A percentile compares a stretch with the other conserved stretches of the same genome.
Evolutionary conservation across 2,888 invertebrate species (phyloP).

Genomic region (Diogma glabrata): DNA sequence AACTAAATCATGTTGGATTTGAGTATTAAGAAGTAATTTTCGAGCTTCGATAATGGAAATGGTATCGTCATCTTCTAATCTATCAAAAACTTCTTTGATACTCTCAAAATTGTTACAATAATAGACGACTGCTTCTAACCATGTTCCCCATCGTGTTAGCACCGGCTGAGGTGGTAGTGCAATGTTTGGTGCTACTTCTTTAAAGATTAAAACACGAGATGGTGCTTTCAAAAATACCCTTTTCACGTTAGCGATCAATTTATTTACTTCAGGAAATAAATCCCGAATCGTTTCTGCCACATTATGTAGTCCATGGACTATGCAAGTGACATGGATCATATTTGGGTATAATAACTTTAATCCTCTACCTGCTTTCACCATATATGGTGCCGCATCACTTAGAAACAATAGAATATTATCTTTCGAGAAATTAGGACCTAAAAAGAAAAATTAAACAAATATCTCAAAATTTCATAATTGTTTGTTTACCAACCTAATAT

Average conservation of each 20-base stretch:
- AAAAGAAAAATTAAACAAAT: not conserved
- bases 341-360: conserved; percentile 22
- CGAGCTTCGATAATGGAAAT: not conserved
- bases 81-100: not conserved
- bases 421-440: not conserved
- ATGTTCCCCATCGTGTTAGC: conserved; percentile 26
- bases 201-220: conserved; percentile 21
- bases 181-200: conserved; percentile 21
- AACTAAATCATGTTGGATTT: not conserved
- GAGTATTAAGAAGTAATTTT: not conserved
- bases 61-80: not conserved
- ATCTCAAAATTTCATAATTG: not conserved
- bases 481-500: too few species aligned
- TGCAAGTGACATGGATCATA: conserved; percentile 17
- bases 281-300: conserved; percentile 23
- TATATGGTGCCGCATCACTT: conserved; percentile 18
- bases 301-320: conserved; percentile 25
- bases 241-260: conserved; percentile 21
- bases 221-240: conserved; percentile 24
- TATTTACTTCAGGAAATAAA: conserved; percentile 21
- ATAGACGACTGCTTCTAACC: conserved; percentile 16
- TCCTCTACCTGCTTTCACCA: conserved; percentile 20
- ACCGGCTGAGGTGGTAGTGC: conserved; percentile 24
- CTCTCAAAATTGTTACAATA: not conserved
- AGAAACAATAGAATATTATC: not conserved